phyloP scores from a whole-genome alignment of 2,888 invertebrate genomes.

The Aporophyla nigra region DNA sequence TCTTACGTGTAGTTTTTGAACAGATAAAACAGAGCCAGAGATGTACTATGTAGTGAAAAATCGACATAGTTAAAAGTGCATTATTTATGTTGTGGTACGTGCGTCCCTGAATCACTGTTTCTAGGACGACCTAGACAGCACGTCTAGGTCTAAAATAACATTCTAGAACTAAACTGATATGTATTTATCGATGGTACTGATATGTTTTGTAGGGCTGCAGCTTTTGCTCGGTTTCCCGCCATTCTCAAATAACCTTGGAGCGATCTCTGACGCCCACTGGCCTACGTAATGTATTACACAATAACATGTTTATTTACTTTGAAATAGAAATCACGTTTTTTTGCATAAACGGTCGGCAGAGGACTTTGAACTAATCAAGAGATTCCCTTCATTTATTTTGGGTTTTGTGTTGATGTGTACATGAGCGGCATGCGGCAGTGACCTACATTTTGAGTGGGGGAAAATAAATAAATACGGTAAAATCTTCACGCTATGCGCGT shows the following conservation, averaged over 20 bases:
- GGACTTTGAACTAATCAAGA: constrained; percentile 60
- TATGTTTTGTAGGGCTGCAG: constrained; percentile 63
- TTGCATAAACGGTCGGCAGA: constrained; percentile 65
- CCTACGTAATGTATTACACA: constrained; percentile 81
- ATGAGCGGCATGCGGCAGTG: constrained; percentile 13
- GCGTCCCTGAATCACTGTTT: constrained; percentile 73
- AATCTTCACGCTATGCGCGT: constrained; percentile 29
- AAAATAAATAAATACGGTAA: background rate
- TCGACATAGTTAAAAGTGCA: constrained; percentile 28
- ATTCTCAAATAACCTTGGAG: constrained; percentile 83
- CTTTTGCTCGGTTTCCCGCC: constrained; percentile 82
- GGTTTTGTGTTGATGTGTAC: constrained; percentile 21
- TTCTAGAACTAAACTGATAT: constrained; percentile 69
- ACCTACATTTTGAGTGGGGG: constrained; percentile 38
- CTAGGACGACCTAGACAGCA: constrained; percentile 76
- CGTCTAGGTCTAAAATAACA: constrained; percentile 75
- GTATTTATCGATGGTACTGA: constrained; percentile 48
- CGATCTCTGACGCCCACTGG: constrained; percentile 81
- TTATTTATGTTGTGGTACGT: constrained; percentile 50
- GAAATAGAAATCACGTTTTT: constrained; percentile 78
- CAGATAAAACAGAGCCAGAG: constrained; percentile 18
- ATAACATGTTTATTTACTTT: constrained; percentile 80
- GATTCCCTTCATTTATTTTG: constrained; percentile 41
- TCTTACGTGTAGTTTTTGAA: background rate
- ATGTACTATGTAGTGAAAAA: constrained; percentile 43